phyloP scores from a whole-genome alignment of 2,888 invertebrate species.

The Exephanes ischioxanthus region DNA sequence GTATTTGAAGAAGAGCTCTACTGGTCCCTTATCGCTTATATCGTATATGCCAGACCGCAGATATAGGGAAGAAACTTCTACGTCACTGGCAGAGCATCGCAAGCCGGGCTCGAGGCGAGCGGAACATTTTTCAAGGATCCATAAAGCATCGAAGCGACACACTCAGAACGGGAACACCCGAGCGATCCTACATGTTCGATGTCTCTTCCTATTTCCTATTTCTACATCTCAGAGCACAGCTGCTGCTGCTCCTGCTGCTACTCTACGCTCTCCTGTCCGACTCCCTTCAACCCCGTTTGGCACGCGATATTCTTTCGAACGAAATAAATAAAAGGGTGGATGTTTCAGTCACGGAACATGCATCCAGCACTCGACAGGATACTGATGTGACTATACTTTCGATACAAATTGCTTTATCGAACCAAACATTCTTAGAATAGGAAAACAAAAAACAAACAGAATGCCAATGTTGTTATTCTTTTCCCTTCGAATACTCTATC shows the following conservation, averaged over 20 bases:
- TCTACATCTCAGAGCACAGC: constrained; percentile 15
- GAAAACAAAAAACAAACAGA: too few species aligned
- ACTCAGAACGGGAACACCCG: constrained; percentile 41
- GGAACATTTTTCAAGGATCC: constrained; percentile 56
- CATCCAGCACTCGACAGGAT: background rate
- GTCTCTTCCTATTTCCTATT: constrained; percentile 31
- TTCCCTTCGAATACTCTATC: too few species aligned
- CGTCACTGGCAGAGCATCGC: constrained; percentile 31
- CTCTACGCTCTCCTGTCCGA: background rate
- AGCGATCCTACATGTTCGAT: constrained; percentile 17
- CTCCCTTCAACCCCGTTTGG: constrained; percentile 22
- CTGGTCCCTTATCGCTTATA: background rate
- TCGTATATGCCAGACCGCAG: background rate
- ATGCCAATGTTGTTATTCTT: background rate
- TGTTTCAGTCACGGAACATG: constrained; percentile 9
- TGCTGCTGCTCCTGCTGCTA: constrained; percentile 1
- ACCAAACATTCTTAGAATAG: background rate
- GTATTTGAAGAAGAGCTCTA: constrained; percentile 30
- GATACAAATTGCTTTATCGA: background rate
- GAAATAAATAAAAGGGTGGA: background rate
- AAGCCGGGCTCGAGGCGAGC: constrained; percentile 19
- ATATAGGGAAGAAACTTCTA: background rate
- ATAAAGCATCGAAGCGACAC: constrained; percentile 57
- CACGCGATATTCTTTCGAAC: constrained; percentile 1
- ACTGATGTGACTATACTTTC: constrained; percentile 1